Percentiles rank a stretch among this genome's conserved stretches.
Conservation (phyloP, 2,113 vertebrate genomes). For the Aldabrachelys gigantea region DNA sequence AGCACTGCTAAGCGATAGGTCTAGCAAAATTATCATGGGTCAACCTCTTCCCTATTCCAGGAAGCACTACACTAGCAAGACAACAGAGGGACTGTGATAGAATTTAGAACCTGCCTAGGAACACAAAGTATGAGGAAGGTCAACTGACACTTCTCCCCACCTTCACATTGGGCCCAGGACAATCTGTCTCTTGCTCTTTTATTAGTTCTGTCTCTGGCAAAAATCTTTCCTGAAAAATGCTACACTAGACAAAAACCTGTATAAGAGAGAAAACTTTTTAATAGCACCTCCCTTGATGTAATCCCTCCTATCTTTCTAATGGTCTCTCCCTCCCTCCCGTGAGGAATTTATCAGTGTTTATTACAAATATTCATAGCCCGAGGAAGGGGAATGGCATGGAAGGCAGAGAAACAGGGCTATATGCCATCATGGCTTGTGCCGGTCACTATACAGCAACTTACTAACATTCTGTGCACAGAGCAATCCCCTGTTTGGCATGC, state of each 20-base stretch:
- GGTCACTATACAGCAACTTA: background rate
- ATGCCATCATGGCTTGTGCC: background rate
- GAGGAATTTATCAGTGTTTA: background rate
- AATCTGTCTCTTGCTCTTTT: background rate
- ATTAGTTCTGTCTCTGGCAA: background rate
- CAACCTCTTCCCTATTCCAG: background rate
- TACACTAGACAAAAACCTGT: no score
- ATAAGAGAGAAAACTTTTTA: background rate
- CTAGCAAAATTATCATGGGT: background rate
- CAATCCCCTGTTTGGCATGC: background rate
- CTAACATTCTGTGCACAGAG: background rate
- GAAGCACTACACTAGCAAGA: background rate
- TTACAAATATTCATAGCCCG: background rate
- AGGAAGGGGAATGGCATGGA: background rate
- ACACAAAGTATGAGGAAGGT: background rate
- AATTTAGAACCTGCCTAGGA: background rate
- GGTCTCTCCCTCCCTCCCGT: background rate
- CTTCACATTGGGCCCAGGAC: no score
- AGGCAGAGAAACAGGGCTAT: background rate
- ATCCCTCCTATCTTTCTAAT: background rate
- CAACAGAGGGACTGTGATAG: background rate
- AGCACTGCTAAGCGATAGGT: background rate
- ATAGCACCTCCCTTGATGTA: background rate
- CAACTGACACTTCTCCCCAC: no score
- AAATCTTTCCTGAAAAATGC: background rate